Base-by-base conservation (phyloP, 2,113 vertebrate species). In the Epinephelus cyanopodus region DNA sequence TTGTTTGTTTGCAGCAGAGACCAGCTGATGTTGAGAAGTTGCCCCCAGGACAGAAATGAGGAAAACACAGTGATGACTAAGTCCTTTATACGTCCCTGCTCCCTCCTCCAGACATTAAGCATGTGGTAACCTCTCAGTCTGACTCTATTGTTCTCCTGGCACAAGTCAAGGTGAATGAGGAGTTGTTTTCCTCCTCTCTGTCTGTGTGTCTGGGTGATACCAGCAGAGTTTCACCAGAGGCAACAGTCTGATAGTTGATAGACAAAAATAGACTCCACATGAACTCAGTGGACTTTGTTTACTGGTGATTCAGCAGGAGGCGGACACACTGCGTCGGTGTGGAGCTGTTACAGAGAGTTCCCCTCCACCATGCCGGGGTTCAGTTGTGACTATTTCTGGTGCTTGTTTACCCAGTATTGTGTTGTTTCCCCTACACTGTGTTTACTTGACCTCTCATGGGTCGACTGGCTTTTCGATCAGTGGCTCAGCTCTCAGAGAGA, bases 381-480 rank as follows among this genome's bases (percentile, higher is more conserved):
- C 62, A 80, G 14, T 29, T 21, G 39, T 2, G 50, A 47, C 87
- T 91, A 90, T 89, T 92, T 84, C 39, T 86, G 86, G 58, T 3
- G 3, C 61, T 78, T 90, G 91, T 90, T 92, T 92, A 88, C 72
- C 17, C 23, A 21, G 39, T 13, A n/a, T 81, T 74, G 52, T 79
- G 76, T 92, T 80, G 58, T 86, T 79, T 84, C 53, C 23, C 37
- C 23, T 19, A 3, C 53, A 5, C 68, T 42, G 18, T 88, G 86
- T 91, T 91, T 71, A 68, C 86, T 17, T 93, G 88, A 91, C 82
- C 90, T 84, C 88, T 76, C 71, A 72, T 79, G 69, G 60, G 73
- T 47, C 14, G 57, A 19, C 74, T 89, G 79, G 45, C 25, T 65
- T 86, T 71, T 79, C 8, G 6, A 69, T 78, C 60, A 81, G 81